These are phyloP conservation scores for Bemisia tabaci DNA, from an alignment of 1,140 invertebrate species.

Conservation along the genomic window DNA sequence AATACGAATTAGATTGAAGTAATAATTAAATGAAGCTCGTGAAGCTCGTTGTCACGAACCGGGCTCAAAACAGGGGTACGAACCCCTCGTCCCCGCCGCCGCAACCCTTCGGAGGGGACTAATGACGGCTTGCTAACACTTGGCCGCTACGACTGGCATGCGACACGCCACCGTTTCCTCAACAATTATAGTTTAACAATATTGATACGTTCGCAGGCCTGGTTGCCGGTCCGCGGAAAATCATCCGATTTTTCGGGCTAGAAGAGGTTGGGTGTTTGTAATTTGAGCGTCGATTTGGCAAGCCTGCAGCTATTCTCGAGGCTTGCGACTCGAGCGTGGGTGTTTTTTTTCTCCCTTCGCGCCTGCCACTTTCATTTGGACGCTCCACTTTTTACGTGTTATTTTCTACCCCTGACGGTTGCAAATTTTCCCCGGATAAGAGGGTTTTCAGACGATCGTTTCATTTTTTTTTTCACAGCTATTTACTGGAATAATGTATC, in stretches of 20 bases:
- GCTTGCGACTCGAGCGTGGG: not conserved
- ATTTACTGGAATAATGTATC: too few relatives aligned
- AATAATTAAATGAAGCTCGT: not conserved
- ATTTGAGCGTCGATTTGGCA: not conserved
- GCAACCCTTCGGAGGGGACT: not conserved
- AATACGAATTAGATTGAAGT: not conserved
- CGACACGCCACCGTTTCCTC: not conserved
- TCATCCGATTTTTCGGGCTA: not conserved
- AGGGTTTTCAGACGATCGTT: too few relatives aligned
- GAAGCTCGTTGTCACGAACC: not conserved
- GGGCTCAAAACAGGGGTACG: too few relatives aligned
- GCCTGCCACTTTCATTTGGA: not conserved
- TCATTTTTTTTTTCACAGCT: too few relatives aligned
- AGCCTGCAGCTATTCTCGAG: not conserved
- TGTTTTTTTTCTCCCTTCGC: not conserved
- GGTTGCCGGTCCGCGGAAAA: not conserved
- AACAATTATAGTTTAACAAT: not conserved
- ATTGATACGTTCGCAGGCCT: not conserved
- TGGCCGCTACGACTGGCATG: not conserved
- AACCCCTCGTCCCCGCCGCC: too few relatives aligned
- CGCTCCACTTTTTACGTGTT: not conserved
- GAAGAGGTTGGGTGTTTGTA: not conserved
- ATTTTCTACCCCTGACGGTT: not conserved
- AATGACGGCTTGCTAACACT: not conserved
- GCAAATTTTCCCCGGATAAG: too few relatives aligned